Base-by-base conservation (phyloP, 2,113 vertebrate genomes). In the Pampusana beccarii region DNA sequence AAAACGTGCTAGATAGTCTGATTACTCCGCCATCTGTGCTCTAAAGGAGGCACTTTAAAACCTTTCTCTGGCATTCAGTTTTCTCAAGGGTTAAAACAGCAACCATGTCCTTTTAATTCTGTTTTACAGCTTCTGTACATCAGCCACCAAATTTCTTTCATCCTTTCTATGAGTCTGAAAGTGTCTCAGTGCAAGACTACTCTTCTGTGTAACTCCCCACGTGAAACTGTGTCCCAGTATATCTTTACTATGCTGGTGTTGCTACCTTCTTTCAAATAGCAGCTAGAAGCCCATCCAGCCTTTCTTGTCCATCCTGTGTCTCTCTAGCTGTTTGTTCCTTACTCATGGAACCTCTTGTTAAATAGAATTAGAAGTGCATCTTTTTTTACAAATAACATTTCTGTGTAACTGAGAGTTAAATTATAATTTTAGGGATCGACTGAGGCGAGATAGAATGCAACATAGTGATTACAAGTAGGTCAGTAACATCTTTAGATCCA, bases 291-390 rank as follows among this genome's bases (percentile, higher is more conserved):
- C 7, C 11, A 10, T 71, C 24, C 34, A 69, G 16, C 8, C 57
- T 85, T 71, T 92, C 74, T 71, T 34, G 6, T 20, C 26, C 26
- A 10, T 29, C 17, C 15, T 46, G 6, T 51, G 33, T 67, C 13
- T 77, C 23, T 42, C 6, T 50, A 28, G 21, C 4, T 69, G 7
- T 54, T 92, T 34, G 8, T n/a, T 84, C 9, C 10, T 34, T 50
- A 29, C 0, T 0, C 2, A 8, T 6, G 12, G 25, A 54, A 75
- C 66, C 9, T 54, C 31, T 42, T 57, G 20, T 51, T 58, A 70
- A 70, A 58, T 20, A 31, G 36, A 90, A 88, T 62, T 65, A 8
- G 73, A 86, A 5, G 65, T 69, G 5, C 12, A 24, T 19, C 6
- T n/a, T 53, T 46, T 71, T 75, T 70, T 42, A 29, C 3, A 77